phyloP scores from a whole-genome alignment of 2,797 vertebrate species.

The Falco peregrinus region DNA sequence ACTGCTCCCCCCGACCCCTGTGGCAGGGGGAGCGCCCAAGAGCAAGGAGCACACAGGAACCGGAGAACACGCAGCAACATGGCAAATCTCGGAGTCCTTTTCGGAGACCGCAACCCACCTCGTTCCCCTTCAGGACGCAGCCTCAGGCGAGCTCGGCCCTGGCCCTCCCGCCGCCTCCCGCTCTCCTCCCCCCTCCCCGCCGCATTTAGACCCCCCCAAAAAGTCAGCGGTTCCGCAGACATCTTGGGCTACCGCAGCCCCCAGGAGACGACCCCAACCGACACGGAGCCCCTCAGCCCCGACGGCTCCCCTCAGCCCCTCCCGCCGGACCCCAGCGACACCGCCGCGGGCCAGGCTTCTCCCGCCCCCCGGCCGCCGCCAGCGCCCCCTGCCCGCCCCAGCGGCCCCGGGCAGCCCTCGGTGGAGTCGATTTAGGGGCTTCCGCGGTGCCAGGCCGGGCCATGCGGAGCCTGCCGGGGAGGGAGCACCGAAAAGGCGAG shows the following conservation, averaged over 20 bases:
- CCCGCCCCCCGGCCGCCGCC: not conserved
- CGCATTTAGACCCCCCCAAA: not conserved
- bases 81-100: not conserved
- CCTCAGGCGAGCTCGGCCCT: not conserved
- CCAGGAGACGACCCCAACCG: not conserved
- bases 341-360: not conserved
- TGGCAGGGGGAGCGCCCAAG: not conserved
- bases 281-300: not conserved
- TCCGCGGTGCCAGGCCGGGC: not conserved
- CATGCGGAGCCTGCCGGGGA: not conserved
- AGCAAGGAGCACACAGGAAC: not conserved
- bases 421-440: not conserved
- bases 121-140: fast-evolving
- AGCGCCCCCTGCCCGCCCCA: not conserved
- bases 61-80: not conserved
- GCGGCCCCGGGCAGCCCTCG: not conserved
- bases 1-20: not conserved
- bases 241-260: not conserved
- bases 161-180: not conserved
- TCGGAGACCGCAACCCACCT: not conserved
- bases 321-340: not conserved
- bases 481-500: not conserved
- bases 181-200: not conserved
- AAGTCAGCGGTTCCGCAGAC: not conserved
- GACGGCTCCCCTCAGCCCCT: too few relatives aligned